Percentiles rank a stretch among this genome's conserved stretches.
Conservation (phyloP, 2,113 vertebrate genomes). For the Pristiophorus japonicus region DNA sequence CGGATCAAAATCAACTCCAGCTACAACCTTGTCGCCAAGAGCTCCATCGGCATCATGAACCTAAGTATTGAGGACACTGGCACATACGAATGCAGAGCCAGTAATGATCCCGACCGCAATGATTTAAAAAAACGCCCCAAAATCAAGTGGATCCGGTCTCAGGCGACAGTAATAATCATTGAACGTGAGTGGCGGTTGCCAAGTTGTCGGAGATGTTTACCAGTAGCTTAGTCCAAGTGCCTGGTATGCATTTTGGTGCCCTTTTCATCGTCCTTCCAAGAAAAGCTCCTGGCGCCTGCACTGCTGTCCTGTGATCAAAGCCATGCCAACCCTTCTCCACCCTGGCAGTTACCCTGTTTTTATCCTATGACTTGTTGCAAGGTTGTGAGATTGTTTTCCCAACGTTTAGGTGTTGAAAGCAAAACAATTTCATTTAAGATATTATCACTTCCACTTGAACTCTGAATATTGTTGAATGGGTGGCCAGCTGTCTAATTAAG, state of each 20-base stretch:
- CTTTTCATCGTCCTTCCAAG: background rate
- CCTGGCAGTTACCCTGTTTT: conserved; percentile 1
- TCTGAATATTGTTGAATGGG: background rate
- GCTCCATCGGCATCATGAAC: conserved; percentile 65
- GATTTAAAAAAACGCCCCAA: conserved; percentile 79
- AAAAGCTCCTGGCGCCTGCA: background rate
- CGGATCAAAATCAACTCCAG: conserved; percentile 76
- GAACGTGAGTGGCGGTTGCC: conserved; percentile 78
- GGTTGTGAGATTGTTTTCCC: conserved; percentile 29
- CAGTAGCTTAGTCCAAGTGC: conserved; percentile 45
- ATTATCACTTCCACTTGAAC: background rate
- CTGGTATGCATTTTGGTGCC: conserved; percentile 45
- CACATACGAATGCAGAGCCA: conserved; percentile 88
- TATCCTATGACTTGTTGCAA: conserved; percentile 11
- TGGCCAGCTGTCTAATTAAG: background rate
- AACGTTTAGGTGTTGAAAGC: background rate
- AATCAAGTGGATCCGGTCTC: conserved; percentile 93
- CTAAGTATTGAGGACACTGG: conserved; percentile 71
- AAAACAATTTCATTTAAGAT: background rate
- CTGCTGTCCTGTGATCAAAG: background rate
- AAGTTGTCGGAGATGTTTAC: conserved; percentile 23
- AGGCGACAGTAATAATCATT: conserved; percentile 84
- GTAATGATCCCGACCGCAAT: conserved; percentile 88
- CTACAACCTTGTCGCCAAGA: conserved; percentile 74
- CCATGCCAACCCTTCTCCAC: background rate